Percentiles rank a stretch among this genome's conserved stretches.
phyloP scores from a whole-genome alignment of 2,797 vertebrate genomes.

The Myotis myotis region DNA sequence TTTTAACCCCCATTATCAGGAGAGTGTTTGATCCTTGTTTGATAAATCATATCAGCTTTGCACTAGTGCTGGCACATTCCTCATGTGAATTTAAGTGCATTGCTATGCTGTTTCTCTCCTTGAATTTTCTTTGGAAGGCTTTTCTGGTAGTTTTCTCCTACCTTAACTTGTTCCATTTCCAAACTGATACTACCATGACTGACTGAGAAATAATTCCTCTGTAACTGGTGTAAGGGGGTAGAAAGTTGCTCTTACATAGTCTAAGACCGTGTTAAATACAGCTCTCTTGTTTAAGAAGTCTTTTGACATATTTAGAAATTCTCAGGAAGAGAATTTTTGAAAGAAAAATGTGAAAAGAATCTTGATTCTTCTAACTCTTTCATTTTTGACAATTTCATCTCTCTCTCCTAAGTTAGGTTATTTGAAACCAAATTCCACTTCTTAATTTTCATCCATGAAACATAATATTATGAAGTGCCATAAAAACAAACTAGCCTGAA shows the following conservation, averaged over 20 bases:
- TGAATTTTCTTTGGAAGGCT: neutral
- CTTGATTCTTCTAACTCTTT: neutral
- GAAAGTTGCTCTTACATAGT: neutral
- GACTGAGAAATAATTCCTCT: neutral
- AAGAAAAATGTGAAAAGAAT: neutral
- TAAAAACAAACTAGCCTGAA: neutral
- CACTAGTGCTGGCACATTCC: neutral
- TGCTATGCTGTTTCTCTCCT: neutral
- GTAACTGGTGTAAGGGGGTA: neutral
- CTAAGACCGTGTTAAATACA: neutral
- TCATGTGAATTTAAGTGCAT: neutral
- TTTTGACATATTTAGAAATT: slow-evolving; percentile 28
- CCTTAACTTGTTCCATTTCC: neutral
- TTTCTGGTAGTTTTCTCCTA: neutral
- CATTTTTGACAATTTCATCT: slow-evolving; percentile 21
- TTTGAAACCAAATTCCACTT: slow-evolving; percentile 23
- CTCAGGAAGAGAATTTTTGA: neutral
- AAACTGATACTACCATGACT: neutral
- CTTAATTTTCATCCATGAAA: neutral
- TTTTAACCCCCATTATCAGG: slow-evolving; percentile 9
- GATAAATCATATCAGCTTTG: neutral
- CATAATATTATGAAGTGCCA: neutral
- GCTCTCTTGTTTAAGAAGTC: slow-evolving; percentile 8
- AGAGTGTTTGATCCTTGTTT: neutral
- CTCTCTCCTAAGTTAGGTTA: neutral